A percentile compares a stretch with the other conserved stretches of the same genome.
These are phyloP conservation scores for Tangara arthus DNA, from an alignment of 2,797 vertebrate genomes.

Conservation along the genomic window DNA sequence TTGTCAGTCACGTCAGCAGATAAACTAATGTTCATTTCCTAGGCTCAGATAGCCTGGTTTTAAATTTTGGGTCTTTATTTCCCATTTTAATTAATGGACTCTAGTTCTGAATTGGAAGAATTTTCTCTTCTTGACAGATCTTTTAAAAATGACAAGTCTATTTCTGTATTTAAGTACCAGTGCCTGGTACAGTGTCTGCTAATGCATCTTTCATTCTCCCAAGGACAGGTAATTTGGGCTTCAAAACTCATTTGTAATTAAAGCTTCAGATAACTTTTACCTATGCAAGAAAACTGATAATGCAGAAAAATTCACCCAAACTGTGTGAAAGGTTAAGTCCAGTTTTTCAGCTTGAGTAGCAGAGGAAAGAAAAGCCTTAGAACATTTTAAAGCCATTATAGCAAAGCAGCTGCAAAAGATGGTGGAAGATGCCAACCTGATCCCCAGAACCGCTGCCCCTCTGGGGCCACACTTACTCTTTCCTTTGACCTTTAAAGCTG, in stretches of 20 bases:
- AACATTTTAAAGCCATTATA: background rate
- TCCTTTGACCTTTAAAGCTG: constrained; percentile 11
- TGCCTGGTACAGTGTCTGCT: background rate
- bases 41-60: background rate
- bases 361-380: background rate
- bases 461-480: background rate
- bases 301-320: background rate
- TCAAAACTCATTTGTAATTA: background rate
- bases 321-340: background rate
- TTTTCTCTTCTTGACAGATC: background rate
- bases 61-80: background rate
- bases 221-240: background rate
- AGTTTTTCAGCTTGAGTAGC: background rate
- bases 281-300: background rate
- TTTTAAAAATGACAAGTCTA: background rate
- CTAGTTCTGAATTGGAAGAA: background rate
- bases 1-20: background rate
- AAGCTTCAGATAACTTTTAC: background rate
- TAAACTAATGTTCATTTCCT: background rate
- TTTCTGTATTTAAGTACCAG: background rate
- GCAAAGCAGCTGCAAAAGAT: background rate
- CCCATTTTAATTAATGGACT: background rate
- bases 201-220: background rate
- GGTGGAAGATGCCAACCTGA: background rate
- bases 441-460: background rate